These are phyloP conservation scores for Sarotherodon lohbergeri DNA, from an alignment of 2,113 vertebrate species.

Conservation along the genomic window DNA sequence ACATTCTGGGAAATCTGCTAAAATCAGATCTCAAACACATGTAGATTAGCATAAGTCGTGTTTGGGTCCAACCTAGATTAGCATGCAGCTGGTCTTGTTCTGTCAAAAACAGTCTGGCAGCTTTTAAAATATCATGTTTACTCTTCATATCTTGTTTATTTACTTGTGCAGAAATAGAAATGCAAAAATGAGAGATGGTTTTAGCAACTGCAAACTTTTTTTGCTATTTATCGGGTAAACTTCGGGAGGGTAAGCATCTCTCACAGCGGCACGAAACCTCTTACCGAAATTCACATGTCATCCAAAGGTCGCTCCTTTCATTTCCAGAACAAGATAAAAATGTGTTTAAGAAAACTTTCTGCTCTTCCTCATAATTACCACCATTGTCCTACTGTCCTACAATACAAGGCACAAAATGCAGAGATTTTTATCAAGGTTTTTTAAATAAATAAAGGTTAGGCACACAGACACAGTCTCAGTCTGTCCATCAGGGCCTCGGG, in stretches of 20 bases:
- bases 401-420: not conserved
- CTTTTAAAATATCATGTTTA: not conserved
- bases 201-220: not conserved
- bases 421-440: not conserved
- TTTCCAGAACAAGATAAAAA: not conserved
- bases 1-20: not conserved
- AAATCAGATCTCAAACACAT: not conserved
- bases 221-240: not conserved
- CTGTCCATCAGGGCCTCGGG: conserved; percentile 1
- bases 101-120: not conserved
- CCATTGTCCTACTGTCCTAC: not conserved
- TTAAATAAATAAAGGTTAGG: conserved; percentile 14
- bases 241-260: not conserved
- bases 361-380: not conserved
- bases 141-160: conserved; percentile 7
- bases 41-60: not conserved
- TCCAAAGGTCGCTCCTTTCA: not conserved
- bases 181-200: not conserved
- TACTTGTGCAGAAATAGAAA: conserved; percentile 12
- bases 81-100: not conserved
- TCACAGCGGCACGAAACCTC: not conserved
- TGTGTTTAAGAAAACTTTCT: not conserved
- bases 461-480: not conserved
- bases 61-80: not conserved
- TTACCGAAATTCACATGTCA: not conserved